phyloP scores from a whole-genome alignment of 2,113 vertebrate genomes.

The Tinamus guttatus region DNA sequence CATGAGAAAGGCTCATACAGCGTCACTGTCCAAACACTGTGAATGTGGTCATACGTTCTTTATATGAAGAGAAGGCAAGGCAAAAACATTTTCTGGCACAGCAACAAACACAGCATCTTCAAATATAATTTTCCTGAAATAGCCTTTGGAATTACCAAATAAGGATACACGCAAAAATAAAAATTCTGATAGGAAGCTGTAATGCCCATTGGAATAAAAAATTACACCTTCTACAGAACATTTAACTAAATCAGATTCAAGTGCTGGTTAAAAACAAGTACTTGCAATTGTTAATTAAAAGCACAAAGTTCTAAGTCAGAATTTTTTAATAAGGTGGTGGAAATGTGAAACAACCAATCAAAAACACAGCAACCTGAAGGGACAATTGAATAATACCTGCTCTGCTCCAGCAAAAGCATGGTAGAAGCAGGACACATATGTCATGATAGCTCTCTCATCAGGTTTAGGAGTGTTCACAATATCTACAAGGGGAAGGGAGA shows the following conservation, averaged over 20 bases:
- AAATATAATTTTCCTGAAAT: not conserved
- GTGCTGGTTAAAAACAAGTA: slow-evolving; percentile 23
- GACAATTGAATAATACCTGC: slow-evolving; percentile 84
- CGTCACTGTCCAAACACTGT: not conserved
- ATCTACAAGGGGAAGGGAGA: slow-evolving; percentile 79
- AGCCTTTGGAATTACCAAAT: not conserved
- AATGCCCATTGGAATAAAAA: not conserved
- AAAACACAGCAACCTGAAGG: slow-evolving; percentile 31
- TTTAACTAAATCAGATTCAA: not conserved
- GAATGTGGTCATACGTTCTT: not conserved
- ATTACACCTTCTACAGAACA: not conserved
- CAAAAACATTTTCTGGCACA: not conserved
- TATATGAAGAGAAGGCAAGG: not conserved
- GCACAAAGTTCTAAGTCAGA: not conserved
- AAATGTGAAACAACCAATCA: slow-evolving; percentile 27
- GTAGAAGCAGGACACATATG: slow-evolving; percentile 99
- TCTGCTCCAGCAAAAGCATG: slow-evolving; percentile 99
- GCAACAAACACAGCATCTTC: not conserved
- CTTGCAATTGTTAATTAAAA: slow-evolving; percentile 38
- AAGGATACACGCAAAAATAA: not conserved
- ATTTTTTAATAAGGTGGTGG: not conserved
- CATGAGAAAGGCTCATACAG: not conserved
- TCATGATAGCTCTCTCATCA: slow-evolving; percentile 99
- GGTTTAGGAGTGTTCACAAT: slow-evolving; percentile 99
- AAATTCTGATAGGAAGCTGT: not conserved